phyloP scores from a whole-genome alignment of 2,888 invertebrate genomes.

The Nephrotoma flavescens region DNA sequence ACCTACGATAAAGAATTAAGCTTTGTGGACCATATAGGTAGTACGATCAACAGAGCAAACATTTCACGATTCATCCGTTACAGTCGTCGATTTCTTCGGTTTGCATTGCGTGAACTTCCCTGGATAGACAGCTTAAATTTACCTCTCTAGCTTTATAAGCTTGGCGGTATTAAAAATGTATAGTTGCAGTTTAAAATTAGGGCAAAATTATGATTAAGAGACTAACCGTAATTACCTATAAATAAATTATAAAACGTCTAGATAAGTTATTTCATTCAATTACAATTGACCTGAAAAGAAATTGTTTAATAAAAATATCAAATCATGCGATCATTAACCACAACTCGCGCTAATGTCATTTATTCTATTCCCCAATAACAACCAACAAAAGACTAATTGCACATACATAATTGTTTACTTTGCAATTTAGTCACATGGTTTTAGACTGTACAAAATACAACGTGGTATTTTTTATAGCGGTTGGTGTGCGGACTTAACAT shows the following conservation, averaged over 20 bases:
- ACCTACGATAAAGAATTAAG: no score
- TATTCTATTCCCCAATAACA: neutral
- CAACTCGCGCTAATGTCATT: neutral
- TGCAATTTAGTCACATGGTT: neutral
- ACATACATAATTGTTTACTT: neutral
- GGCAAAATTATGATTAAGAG: neutral
- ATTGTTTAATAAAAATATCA: neutral
- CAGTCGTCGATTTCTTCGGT: no score
- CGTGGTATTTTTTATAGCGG: no score
- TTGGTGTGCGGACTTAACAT: no score
- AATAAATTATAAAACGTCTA: neutral
- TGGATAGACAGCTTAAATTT: no score
- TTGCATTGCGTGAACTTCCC: no score
- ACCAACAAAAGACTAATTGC: neutral
- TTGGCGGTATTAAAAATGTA: no score
- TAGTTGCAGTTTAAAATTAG: no score
- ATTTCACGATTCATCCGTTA: no score
- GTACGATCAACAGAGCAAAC: no score
- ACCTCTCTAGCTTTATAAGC: no score
- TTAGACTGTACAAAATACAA: neutral
- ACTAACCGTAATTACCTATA: neutral
- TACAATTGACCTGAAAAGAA: neutral
- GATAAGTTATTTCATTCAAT: neutral
- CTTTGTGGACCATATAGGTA: no score
- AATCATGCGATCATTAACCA: neutral